phyloP scores from a whole-genome alignment of 2,797 vertebrate genomes.

The Psittacula derbiana region DNA sequence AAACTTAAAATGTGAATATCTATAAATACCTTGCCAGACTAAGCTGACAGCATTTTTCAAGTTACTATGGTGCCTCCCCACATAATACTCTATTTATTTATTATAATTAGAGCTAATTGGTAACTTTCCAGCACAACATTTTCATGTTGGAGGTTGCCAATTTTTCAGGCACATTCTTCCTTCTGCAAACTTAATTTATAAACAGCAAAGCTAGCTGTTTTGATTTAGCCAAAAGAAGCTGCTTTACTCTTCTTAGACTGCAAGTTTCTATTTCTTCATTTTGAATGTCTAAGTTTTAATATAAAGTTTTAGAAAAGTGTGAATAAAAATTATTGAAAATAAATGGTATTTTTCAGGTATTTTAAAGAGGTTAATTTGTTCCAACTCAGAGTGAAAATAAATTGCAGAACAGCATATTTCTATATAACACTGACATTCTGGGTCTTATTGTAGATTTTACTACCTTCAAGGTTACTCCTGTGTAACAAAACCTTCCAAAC shows the following conservation, averaged over 20 bases:
- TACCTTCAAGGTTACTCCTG: not conserved
- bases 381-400: not conserved
- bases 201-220: not conserved
- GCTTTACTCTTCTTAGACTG: not conserved
- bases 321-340: not conserved
- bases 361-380: not conserved
- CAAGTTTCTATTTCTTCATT: not conserved
- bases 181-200: not conserved
- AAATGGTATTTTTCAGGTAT: not conserved
- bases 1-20: not conserved
- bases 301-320: not conserved
- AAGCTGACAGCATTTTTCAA: not conserved
- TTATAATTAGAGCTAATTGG: not conserved
- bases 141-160: not conserved
- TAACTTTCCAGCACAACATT: not conserved
- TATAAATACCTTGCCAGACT: not conserved
- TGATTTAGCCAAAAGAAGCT: not conserved
- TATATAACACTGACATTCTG: not conserved
- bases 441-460: not conserved
- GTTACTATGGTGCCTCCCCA: not conserved
- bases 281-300: not conserved
- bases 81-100: not conserved
- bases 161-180: not conserved
- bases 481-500: not conserved
- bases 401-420: not conserved